Evolutionary conservation across 2,888 invertebrate species (phyloP), one percentile per base, ranked within the genome.

Genomic region (Clistopyga incitator): DNA sequence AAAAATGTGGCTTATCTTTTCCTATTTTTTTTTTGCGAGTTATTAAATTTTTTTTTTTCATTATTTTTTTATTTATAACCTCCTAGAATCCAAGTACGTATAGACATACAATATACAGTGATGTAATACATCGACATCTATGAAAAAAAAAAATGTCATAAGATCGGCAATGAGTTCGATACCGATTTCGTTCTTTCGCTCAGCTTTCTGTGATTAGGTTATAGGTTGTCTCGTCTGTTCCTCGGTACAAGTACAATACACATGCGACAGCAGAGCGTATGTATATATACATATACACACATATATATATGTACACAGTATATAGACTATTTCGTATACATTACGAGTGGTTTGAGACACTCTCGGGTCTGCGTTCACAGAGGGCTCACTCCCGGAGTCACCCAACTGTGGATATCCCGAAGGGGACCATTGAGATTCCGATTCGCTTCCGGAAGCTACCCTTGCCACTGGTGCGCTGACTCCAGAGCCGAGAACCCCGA

Each of bases 391-490:
- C 50, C 45, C 20, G n/a, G 65, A 84, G 71, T 84, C 81, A 81
- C 70, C 84, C 81, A 78, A 84, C 81, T 84, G 84, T 84, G 74
- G 82, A 84, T 84, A 86, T 85, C 82, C 81, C 75, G 79, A 84
- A 77, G 88, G 88, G 87, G 76, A 76, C 84, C 86, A 89, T 88
- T 87, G 86, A 87, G 86, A 89, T 89, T 88, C 87, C 87, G 88
- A 90, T 89, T 88, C 87, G 86, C 86, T 89, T 90, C 88, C 88
- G 86, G 85, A 85, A 78, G 75, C 64, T 25, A 74, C 54, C 72
- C 64, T 56, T 34, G 29, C 42, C 45, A 11, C 65, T 50, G 34
- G 15, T 56, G 42, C 18, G 0, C 6, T 70, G 84, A 81, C 78
- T 84, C 42, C 78, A 50, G 67, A 80, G 68, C 72, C 34, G 80